phyloP scores from a whole-genome alignment of 2,888 invertebrate genomes.

The Aethes cnicana region DNA sequence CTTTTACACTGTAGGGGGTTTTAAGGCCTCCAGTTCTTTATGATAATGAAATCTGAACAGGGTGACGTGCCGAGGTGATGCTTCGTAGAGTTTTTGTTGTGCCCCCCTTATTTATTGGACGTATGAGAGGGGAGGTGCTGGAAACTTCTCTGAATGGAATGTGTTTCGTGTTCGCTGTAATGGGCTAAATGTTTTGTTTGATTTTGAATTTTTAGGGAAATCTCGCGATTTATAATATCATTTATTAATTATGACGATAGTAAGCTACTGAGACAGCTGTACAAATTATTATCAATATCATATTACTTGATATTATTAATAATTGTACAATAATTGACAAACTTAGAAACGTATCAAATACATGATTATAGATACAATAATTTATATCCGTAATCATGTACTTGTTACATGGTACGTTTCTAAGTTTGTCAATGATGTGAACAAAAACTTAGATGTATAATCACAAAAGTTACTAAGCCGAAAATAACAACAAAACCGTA shows the following conservation, averaged over 20 bases:
- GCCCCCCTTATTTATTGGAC: constrained; percentile 78
- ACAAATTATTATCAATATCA: too few relatives aligned
- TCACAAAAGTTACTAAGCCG: constrained; percentile 31
- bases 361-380: too few relatives aligned
- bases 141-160: constrained; percentile 72
- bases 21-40: constrained; percentile 82
- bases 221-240: too few relatives aligned
- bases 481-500: constrained; percentile 44
- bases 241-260: too few relatives aligned
- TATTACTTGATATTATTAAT: too few relatives aligned
- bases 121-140: constrained; percentile 68
- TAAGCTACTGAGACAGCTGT: too few relatives aligned
- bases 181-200: constrained; percentile 48
- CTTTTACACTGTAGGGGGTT: constrained; percentile 70
- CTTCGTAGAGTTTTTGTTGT: constrained; percentile 80
- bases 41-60: constrained; percentile 83
- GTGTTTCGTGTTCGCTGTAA: constrained; percentile 65
- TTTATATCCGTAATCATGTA: too few relatives aligned
- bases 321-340: too few relatives aligned
- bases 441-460: too few relatives aligned
- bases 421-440: too few relatives aligned
- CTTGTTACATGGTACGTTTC: too few relatives aligned
- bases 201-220: constrained; percentile 30
- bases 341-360: too few relatives aligned
- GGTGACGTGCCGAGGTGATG: constrained; percentile 81